Conservation (phyloP, 2,797 vertebrate genomes). For the Anomalospiza imberbis region DNA sequence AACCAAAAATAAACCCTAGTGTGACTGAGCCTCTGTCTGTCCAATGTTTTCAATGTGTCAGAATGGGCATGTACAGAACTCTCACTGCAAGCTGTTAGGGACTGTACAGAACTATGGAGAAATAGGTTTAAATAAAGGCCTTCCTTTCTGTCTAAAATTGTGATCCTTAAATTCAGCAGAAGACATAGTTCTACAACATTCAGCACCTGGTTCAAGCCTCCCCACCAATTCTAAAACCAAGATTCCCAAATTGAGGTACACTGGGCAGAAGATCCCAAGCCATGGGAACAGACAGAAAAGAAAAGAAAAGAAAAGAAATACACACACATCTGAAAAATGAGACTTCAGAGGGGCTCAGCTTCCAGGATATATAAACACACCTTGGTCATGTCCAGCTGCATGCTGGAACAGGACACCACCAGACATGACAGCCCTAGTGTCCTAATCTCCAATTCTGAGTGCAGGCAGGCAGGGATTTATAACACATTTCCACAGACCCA, state of each 20-base stretch:
- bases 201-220: neutral
- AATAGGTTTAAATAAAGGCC: neutral
- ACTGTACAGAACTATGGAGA: neutral
- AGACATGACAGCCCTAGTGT: neutral
- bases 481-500: neutral
- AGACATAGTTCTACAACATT: neutral
- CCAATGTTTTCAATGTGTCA: neutral
- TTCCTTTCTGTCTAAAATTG: neutral
- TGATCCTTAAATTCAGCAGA: neutral
- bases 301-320: neutral
- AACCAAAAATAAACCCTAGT: neutral
- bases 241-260: neutral
- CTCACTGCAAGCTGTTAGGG: neutral
- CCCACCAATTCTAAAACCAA: neutral
- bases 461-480: neutral
- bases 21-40: neutral
- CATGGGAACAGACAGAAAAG: neutral
- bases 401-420: neutral
- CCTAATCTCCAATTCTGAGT: neutral
- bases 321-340: neutral
- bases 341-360: neutral
- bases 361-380: neutral
- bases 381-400: accelerated
- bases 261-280: neutral
- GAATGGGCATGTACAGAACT: neutral